A percentile compares a stretch with the other conserved stretches of the same genome.
These are phyloP conservation scores for Lithophane ornitopus DNA, from an alignment of 2,888 invertebrate species.

Conservation along the genomic window DNA sequence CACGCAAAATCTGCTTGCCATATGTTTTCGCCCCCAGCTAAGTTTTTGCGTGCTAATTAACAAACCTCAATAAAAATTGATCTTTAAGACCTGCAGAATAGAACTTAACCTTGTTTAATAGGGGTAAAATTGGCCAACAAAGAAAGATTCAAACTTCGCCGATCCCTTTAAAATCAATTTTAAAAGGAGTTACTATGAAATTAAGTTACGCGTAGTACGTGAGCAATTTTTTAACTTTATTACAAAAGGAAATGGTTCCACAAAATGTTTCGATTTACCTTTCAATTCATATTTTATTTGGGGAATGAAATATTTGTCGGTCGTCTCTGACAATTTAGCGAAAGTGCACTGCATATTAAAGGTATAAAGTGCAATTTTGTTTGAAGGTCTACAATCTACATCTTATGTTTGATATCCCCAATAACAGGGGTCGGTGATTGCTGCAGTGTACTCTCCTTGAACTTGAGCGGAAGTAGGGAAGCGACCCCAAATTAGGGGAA, in stretches of 20 bases:
- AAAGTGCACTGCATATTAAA: conserved; percentile 2
- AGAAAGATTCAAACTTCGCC: conserved; percentile 16
- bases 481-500: conserved; percentile 31
- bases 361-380: conserved; percentile 26
- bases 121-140: conserved; percentile 1
- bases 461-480: conserved; percentile 46
- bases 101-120: conserved; percentile 1
- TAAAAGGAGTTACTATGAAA: conserved; percentile 19
- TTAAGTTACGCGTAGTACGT: background rate
- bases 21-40: conserved; percentile 70
- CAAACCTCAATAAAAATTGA: conserved; percentile 25
- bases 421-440: conserved; percentile 50
- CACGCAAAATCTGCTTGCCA: conserved; percentile 64
- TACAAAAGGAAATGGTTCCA: conserved; percentile 3
- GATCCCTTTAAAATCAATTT: conserved; percentile 31
- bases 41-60: conserved; percentile 68
- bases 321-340: background rate
- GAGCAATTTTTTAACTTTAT: background rate
- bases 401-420: conserved; percentile 25
- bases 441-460: conserved; percentile 46
- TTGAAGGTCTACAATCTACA: conserved; percentile 9
- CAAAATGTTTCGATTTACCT: conserved; percentile 10
- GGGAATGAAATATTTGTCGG: conserved; percentile 22
- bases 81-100: conserved; percentile 16
- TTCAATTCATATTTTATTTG: conserved; percentile 31